Evolutionary conservation across 2,113 vertebrate genomes (phyloP).

Genomic region (Agelaius phoeniceus): DNA sequence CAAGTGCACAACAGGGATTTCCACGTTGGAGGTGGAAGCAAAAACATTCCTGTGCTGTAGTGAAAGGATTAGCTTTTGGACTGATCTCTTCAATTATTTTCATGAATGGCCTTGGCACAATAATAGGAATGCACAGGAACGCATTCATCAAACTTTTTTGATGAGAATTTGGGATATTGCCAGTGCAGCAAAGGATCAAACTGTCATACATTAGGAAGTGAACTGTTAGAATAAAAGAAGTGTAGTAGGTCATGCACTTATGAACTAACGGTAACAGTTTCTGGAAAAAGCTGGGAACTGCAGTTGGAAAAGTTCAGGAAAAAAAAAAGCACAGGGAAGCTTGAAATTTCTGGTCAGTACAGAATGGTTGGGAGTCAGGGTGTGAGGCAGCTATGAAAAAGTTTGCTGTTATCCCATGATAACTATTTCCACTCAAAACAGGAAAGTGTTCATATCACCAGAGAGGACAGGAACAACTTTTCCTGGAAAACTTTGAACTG

Average conservation of each 20-base stretch:
- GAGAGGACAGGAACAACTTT: not conserved
- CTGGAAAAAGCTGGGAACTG: constrained; percentile 5
- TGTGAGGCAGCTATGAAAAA: not conserved
- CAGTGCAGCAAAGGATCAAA: constrained; percentile 40
- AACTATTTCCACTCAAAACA: constrained; percentile 17
- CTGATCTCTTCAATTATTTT: constrained; percentile 31
- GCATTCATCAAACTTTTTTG: constrained; percentile 26
- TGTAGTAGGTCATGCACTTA: constrained; percentile 16
- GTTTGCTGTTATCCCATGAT: not conserved
- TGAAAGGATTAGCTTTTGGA: constrained; percentile 37
- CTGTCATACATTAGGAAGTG: constrained; percentile 16
- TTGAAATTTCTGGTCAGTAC: not conserved
- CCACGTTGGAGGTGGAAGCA: not conserved
- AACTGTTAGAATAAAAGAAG: not conserved
- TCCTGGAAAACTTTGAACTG: not conserved
- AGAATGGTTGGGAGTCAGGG: not conserved
- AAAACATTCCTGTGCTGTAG: constrained; percentile 17
- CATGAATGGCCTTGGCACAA: constrained; percentile 47
- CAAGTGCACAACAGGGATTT: not conserved
- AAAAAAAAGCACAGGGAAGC: not conserved
- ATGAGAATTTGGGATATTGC: constrained; percentile 50
- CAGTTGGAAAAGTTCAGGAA: not conserved
- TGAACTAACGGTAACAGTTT: not conserved
- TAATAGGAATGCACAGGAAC: constrained; percentile 24
- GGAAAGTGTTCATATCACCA: not conserved